Conservation (phyloP, 2,113 vertebrate species). For the Cavia aperea region DNA sequence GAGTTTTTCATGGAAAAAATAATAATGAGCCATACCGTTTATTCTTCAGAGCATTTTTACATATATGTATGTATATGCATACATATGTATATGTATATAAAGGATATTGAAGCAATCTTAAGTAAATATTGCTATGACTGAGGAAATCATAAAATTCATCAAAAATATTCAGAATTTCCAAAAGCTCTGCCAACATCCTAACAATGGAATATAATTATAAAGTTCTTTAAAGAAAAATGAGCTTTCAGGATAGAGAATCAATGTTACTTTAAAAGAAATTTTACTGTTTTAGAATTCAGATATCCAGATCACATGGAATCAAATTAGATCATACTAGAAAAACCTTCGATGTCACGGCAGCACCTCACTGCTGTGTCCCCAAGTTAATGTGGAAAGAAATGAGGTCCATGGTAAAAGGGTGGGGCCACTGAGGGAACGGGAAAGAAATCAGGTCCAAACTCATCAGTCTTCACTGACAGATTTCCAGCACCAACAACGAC, state of each 20-base stretch:
- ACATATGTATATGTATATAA: background rate
- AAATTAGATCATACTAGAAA: background rate
- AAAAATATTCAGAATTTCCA: conserved; percentile 31
- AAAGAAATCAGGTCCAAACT: background rate
- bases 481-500: background rate
- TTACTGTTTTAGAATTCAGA: background rate
- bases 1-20: background rate
- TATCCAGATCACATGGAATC: background rate
- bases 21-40: background rate
- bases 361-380: background rate
- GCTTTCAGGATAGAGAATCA: background rate
- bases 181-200: background rate
- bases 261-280: background rate
- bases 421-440: background rate
- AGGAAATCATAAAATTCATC: background rate
- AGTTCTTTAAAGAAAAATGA: conserved; percentile 10
- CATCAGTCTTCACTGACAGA: background rate
- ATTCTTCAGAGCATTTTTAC: background rate
- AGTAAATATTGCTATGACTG: background rate
- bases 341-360: background rate
- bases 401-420: background rate
- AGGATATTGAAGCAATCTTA: background rate
- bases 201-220: background rate
- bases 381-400: background rate
- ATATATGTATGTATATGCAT: background rate